Conservation (phyloP, 2,797 vertebrate species). For the Fistularia tabacaria region DNA sequence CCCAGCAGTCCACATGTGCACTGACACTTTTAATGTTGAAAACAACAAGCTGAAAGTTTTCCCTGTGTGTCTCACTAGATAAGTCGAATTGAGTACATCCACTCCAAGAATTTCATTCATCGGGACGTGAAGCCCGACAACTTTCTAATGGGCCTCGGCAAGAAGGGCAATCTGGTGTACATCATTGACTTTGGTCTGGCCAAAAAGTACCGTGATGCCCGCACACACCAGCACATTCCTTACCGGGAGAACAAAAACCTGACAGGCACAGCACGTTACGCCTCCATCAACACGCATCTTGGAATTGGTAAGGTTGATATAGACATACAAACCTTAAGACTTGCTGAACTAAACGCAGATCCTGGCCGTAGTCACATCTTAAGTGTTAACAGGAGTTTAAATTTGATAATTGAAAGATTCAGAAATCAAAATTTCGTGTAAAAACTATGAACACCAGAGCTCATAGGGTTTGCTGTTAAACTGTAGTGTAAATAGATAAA, state of each 20-base stretch:
- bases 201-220: slow-evolving; percentile 94
- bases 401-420: too few species aligned
- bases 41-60: not conserved
- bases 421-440: too few species aligned
- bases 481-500: too few species aligned
- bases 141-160: slow-evolving; percentile 95
- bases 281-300: slow-evolving; percentile 96
- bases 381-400: too few species aligned
- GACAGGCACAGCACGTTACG: slow-evolving; percentile 93
- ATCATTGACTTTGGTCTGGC: slow-evolving; percentile 98
- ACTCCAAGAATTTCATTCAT: slow-evolving; percentile 98
- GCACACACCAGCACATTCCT: slow-evolving; percentile 97
- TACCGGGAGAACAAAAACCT: slow-evolving; percentile 98
- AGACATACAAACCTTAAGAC: not conserved
- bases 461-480: too few species aligned
- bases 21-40: too few species aligned
- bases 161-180: slow-evolving; percentile 96
- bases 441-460: too few species aligned
- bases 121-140: slow-evolving; percentile 96
- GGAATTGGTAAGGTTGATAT: slow-evolving; percentile 83
- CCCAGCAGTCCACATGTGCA: too few species aligned
- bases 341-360: too few species aligned
- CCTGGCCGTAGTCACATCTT: too few species aligned
- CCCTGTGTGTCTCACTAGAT: slow-evolving; percentile 70
- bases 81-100: slow-evolving; percentile 96